Conservation (phyloP, 2,113 vertebrate species). For the Pyrgilauda ruficollis region DNA sequence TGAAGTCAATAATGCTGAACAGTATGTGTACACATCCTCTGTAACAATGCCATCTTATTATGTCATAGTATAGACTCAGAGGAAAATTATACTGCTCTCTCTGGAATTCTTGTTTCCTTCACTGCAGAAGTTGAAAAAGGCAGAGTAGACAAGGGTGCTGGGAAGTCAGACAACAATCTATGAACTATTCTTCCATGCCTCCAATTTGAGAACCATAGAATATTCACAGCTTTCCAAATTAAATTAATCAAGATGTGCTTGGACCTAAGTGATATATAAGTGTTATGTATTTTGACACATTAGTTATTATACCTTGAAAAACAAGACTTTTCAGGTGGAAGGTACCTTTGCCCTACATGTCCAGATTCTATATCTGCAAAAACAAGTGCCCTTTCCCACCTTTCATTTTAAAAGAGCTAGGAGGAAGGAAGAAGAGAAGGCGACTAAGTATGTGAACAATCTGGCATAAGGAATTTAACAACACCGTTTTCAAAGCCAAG, state of each 20-base stretch:
- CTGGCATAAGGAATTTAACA: not conserved
- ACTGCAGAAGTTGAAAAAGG: not conserved
- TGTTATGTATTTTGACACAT: not conserved
- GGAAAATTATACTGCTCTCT: not conserved
- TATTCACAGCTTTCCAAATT: not conserved
- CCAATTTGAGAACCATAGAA: not conserved
- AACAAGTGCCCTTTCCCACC: not conserved
- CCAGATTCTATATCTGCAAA: not conserved
- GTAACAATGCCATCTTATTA: not conserved
- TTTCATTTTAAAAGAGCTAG: not conserved
- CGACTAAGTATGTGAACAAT: not conserved
- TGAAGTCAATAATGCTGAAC: not conserved
- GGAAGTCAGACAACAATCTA: not conserved
- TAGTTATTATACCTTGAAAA: not conserved
- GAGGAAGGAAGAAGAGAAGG: not conserved
- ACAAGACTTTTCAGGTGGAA: not conserved
- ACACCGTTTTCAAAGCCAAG: not conserved
- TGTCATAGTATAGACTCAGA: not conserved
- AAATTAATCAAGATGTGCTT: not conserved
- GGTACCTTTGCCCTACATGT: not conserved
- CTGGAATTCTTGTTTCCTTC: not conserved
- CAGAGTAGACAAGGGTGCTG: not conserved
- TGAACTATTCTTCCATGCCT: not conserved
- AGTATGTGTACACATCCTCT: not conserved
- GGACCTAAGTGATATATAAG: not conserved